Percentiles rank a stretch among this genome's conserved stretches.
Evolutionary conservation across 2,888 invertebrate species (phyloP).

Genomic region (Shargacucullia verbasci): DNA sequence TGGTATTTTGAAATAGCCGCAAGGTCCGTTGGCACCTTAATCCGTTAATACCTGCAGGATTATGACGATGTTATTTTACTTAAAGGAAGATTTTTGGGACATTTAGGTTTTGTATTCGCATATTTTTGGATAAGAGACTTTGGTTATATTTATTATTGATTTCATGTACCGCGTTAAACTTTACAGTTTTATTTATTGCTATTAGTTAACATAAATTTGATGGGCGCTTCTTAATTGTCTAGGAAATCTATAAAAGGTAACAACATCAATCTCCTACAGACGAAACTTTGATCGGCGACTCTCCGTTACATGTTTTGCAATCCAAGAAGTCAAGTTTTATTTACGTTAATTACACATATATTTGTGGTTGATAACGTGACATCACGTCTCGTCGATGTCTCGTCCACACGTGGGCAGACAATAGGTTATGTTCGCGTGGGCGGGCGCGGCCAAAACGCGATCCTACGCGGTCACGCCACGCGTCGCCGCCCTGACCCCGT

Average conservation of each 20-base stretch:
- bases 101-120: no score
- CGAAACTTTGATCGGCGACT: slow-evolving; percentile 16
- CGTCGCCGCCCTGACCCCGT: slow-evolving; percentile 61
- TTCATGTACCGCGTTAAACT: slow-evolving; percentile 1
- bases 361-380: slow-evolving; percentile 70
- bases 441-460: slow-evolving; percentile 77
- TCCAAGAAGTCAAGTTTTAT: slow-evolving; percentile 46
- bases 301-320: slow-evolving; percentile 42
- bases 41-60: slow-evolving; percentile 70
- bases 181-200: no score
- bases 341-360: slow-evolving; percentile 69
- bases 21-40: slow-evolving; percentile 65
- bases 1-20: slow-evolving; percentile 65
- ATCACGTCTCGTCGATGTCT: slow-evolving; percentile 75
- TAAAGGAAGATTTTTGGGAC: slow-evolving; percentile 25
- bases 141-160: slow-evolving; percentile 1
- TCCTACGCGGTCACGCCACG: slow-evolving; percentile 73
- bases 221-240: no score
- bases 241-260: no score
- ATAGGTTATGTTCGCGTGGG: slow-evolving; percentile 75
- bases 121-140: slow-evolving; percentile 5
- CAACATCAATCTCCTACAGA: no score
- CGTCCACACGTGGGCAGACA: slow-evolving; percentile 78
- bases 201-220: not conserved
- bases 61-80: slow-evolving; percentile 31